A percentile compares a stretch with the other conserved stretches of the same genome.
Evolutionary conservation across 2,888 invertebrate species (phyloP).

Genomic region (Rotaria magnacalcarata): DNA sequence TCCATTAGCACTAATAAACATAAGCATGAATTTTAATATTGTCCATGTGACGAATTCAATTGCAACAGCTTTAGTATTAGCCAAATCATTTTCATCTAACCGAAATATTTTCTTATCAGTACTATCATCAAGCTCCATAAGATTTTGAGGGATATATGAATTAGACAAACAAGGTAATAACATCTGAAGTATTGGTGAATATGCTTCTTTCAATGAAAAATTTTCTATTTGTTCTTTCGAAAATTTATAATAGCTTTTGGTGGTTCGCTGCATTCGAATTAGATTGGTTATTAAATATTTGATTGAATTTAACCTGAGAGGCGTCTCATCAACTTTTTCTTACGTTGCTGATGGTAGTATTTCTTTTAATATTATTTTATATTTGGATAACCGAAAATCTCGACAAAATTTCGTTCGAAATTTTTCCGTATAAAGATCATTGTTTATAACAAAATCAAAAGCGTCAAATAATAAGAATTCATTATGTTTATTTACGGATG

Average conservation of each 20-base stretch:
- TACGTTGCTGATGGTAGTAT: not conserved
- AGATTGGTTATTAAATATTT: not conserved
- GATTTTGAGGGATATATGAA: not conserved
- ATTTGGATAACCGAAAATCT: not conserved
- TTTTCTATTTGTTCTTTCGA: not conserved
- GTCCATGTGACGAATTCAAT: not conserved
- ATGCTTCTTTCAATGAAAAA: not conserved
- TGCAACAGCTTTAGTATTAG: not conserved
- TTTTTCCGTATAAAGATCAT: not conserved
- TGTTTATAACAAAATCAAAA: not conserved
- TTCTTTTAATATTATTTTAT: not conserved
- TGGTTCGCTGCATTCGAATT: not conserved
- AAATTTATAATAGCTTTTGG: not conserved
- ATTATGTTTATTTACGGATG: not conserved
- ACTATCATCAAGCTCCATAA: not conserved
- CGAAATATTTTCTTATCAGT: no score
- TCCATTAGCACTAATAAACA: not conserved
- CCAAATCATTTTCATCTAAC: not conserved
- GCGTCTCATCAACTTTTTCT: not conserved
- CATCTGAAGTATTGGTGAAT: not conserved
- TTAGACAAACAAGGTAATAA: not conserved
- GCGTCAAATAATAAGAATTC: not conserved
- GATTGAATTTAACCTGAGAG: not conserved
- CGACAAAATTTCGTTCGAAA: not conserved
- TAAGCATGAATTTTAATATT: not conserved